Conservation (phyloP, 2,113 vertebrate species). For the Corythoichthys haematopterus region DNA sequence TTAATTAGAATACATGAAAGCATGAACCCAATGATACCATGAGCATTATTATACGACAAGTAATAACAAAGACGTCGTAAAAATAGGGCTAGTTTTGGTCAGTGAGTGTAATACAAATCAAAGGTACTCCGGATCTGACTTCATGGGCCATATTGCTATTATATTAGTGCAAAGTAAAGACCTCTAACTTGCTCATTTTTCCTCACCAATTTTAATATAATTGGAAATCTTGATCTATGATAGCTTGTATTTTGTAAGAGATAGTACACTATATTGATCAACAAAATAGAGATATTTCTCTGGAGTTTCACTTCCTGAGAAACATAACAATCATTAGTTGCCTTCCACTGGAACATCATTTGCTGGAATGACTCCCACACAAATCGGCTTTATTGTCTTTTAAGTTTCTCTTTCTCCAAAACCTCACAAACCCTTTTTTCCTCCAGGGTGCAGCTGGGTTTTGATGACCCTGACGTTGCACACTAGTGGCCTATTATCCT, state of each 20-base stretch:
- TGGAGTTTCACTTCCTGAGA: conserved; percentile 2
- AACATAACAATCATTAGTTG: neutral
- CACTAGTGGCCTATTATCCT: conserved; percentile 3
- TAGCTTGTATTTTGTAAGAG: neutral
- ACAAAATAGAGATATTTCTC: neutral
- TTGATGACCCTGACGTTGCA: conserved; percentile 13
- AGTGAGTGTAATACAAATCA: no score
- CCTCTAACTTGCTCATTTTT: no score
- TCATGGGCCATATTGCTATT: no score
- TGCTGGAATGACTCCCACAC: neutral
- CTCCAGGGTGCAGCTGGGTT: conserved; percentile 4
- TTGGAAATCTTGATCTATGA: no score
- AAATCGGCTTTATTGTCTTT: conserved; percentile 15
- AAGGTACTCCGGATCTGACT: no score
- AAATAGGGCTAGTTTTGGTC: no score
- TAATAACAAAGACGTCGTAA: no score
- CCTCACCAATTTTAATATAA: no score
- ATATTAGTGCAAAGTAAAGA: no score
- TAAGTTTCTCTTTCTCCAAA: conserved; percentile 13
- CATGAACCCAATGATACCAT: no score
- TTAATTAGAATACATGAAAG: no score
- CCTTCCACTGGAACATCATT: conserved; percentile 1
- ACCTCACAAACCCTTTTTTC: conserved; percentile 2
- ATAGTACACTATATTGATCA: neutral
- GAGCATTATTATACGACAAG: no score